Evolutionary conservation across 1,140 invertebrate genomes (phyloP), one percentile per base, ranked within the genome.

Genomic region (Drosophila sp.): DNA sequence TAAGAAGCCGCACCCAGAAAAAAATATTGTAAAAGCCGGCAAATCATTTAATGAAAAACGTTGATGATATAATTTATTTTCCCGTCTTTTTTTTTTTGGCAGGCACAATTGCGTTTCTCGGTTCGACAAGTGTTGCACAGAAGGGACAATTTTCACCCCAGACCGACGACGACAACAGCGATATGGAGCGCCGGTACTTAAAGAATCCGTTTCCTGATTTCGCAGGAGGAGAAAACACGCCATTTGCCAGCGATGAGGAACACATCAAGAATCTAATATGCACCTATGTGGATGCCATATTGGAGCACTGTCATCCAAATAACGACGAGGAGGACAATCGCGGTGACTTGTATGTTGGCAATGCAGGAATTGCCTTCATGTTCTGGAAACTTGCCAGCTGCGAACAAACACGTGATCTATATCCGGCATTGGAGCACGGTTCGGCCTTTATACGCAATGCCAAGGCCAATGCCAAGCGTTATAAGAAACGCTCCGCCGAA

Each of bases 341-440:
- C 6, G 93, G 93, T 11, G 93, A 93, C 30, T 68, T 94, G 33
- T 94, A 94, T 89, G 91, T 93, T 30, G 93, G 94, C 30, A 93
- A 93, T 67, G 92, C 92, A 1, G 94, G 94, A n/a, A 92, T 94
- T 55, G 92, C 93, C 11, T 94, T 92, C 66, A 94, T 94, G 93
- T 93, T 93, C 72, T 93, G 93, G 81, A 92, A 93, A 76, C 72
- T 94, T 33, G 91, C 91, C 64, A 92, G 92, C 75, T 91, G 92
- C 17, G 79, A 92, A 8, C 91, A 93, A 60, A 76, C 76, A 0
- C 68, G 68, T 7, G 79, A 92, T 10, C 72, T 93, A 0, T 91
- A 91, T 75, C 81, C 91, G 8, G 74, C 90, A 0, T 75, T 92
- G 55, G 80, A 90, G 27, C 90, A 92, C 54, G 93, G 92, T 3